These are phyloP conservation scores for Thryonomys swinderianus DNA, from an alignment of 2,113 vertebrate species.

Conservation along the genomic window DNA sequence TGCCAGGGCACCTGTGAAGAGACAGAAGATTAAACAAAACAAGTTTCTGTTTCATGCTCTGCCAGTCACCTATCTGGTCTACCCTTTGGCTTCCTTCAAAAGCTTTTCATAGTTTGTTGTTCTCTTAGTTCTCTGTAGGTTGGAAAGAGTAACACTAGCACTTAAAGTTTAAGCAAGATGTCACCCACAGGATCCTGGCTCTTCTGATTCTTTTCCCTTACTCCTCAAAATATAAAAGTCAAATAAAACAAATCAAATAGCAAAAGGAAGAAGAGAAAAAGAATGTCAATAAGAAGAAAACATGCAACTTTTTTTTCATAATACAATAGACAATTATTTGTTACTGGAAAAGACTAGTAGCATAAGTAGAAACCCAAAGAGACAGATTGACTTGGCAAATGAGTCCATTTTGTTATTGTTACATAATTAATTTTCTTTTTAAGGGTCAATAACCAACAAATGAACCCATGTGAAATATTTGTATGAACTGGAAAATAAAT, in stretches of 20 bases:
- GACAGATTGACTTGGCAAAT: background rate
- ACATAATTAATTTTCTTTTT: background rate
- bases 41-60: background rate
- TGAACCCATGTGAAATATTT: background rate
- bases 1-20: background rate
- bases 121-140: background rate
- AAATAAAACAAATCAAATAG: background rate
- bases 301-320: background rate
- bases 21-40: background rate
- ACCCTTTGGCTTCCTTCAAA: background rate
- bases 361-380: background rate
- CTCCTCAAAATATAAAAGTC: background rate
- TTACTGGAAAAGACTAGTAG: too few relatives aligned
- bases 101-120: background rate
- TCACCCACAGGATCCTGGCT: background rate
- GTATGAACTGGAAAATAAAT: background rate
- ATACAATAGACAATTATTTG: background rate
- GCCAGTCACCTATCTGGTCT: background rate
- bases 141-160: background rate
- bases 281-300: background rate
- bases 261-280: background rate
- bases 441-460: background rate
- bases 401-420: background rate
- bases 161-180: background rate
- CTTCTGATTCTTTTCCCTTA: background rate